Conservation (phyloP, 1,140 invertebrate genomes). For the Drosophila kanapiae region DNA sequence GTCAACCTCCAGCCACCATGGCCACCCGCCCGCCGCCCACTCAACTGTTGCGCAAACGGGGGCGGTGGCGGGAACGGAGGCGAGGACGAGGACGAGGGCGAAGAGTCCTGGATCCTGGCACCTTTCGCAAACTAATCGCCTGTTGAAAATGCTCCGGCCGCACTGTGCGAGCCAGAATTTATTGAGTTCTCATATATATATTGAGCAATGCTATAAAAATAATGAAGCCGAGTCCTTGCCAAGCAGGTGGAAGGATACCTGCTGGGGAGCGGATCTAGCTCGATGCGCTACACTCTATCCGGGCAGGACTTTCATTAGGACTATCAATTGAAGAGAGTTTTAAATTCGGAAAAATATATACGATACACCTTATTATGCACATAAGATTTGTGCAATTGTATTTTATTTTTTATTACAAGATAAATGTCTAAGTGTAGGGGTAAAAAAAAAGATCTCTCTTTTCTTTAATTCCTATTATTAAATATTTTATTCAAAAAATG, state of each 20-base stretch:
- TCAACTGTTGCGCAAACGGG: slow-evolving; percentile 77
- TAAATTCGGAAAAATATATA: too few relatives aligned
- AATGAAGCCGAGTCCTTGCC: slow-evolving; percentile 63
- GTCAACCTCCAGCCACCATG: neutral
- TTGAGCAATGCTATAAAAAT: slow-evolving; percentile 81
- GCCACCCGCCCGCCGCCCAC: slow-evolving; percentile 19
- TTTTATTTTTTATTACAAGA: too few relatives aligned
- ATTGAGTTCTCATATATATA: slow-evolving; percentile 82
- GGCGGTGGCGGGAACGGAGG: too few relatives aligned
- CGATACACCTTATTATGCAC: too few relatives aligned
- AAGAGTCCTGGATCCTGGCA: slow-evolving; percentile 32
- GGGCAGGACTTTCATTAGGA: neutral
- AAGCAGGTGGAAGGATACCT: slow-evolving; percentile 8
- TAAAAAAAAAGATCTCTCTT: too few relatives aligned
- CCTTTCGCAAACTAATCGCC: slow-evolving; percentile 76
- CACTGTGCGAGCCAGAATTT: slow-evolving; percentile 67
- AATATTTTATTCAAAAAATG: too few relatives aligned
- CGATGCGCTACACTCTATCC: slow-evolving; percentile 6
- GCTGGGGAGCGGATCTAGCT: neutral
- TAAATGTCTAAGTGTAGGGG: too few relatives aligned
- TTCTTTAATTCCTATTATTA: too few relatives aligned
- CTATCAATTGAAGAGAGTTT: too few relatives aligned
- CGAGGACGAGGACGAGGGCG: neutral
- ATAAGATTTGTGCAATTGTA: too few relatives aligned
- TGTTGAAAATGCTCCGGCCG: slow-evolving; percentile 70